phyloP scores from a whole-genome alignment of 2,797 vertebrate species.

The Dipus sagitta region DNA sequence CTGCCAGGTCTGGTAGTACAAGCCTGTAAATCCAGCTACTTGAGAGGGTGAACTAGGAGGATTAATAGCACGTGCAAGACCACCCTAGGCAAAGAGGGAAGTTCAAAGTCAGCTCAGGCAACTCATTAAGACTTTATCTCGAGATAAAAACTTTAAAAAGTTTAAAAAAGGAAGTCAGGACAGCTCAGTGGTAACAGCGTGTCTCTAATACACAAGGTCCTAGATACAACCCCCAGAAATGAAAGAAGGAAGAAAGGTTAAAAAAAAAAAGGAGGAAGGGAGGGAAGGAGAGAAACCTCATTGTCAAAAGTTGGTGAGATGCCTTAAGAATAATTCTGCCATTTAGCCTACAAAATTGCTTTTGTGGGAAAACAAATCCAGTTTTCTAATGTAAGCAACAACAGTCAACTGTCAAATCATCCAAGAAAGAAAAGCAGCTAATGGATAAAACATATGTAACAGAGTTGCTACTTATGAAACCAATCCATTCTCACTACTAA shows the following conservation, averaged over 20 bases:
- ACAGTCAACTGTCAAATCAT: neutral
- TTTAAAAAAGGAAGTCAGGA: neutral
- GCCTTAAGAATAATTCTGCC: constrained; percentile 1
- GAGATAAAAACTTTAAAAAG: neutral
- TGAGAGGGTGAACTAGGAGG: neutral
- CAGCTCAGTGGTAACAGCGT: neutral
- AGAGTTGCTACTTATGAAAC: neutral
- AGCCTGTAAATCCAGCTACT: neutral
- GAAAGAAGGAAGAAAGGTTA: neutral
- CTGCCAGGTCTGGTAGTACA: neutral
- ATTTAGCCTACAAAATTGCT: neutral
- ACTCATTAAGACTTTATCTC: neutral
- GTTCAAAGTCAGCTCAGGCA: neutral
- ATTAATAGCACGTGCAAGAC: neutral
- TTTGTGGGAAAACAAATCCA: neutral
- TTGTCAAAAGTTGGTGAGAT: neutral
- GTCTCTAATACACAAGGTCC: neutral
- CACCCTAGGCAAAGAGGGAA: neutral
- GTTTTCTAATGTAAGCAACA: neutral
- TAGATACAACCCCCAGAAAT: neutral
- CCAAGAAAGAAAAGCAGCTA: neutral
- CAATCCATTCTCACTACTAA: neutral
- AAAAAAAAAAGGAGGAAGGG: no score
- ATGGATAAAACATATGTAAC: neutral
- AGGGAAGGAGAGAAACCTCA: neutral